Base-by-base conservation (phyloP, 2,888 invertebrate species). In the Patella ulyssiponensis region DNA sequence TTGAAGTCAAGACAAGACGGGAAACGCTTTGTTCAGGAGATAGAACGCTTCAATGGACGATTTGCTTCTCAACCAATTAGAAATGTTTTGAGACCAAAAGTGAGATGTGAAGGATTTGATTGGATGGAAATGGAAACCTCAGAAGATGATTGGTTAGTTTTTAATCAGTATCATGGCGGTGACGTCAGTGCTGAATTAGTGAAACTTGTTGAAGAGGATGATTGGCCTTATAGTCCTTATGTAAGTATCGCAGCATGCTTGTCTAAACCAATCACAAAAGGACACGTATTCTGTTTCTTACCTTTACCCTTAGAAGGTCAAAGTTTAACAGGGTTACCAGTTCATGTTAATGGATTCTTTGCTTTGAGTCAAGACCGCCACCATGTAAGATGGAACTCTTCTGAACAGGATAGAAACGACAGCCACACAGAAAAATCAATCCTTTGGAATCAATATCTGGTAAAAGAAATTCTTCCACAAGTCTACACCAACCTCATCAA, bases 281-380 rank as follows among this genome's bases (percentile, higher is more conserved):
- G 90, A 17, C 89, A 90, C 53, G 81, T 89, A 7, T 90, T 88
- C 79, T 90, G 90, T 77, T 89, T 90, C 77, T 82, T 91, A 27
- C 91, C 91, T n/a, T 84, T 91, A 23, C 89, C 90, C 5, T 73
- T 83, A 56, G 87, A 87, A 73, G 79, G 81, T 12, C 79, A 84
- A 70, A 84, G 83, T 71, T 80, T 85, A n/a, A 89, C 90, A 4
- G 90, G 91, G 7, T 83, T 90, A 15, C 90, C 90, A 2, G 84
- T 90, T 5, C 90, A 90, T 80, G 85, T 91, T 17, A 90, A 90
- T 79, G 90, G 89, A 12, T 89, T 84, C 79, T 90, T 90, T 82
- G 87, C 89, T 7, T 77, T 91, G 12, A 88, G 86, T 69, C 88
- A 88, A 73, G 89, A 89, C 79, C 82, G 90, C 20, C 84, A 89